Evolutionary conservation across 2,797 vertebrate species (phyloP).

Genomic region (Apogon talboti): DNA sequence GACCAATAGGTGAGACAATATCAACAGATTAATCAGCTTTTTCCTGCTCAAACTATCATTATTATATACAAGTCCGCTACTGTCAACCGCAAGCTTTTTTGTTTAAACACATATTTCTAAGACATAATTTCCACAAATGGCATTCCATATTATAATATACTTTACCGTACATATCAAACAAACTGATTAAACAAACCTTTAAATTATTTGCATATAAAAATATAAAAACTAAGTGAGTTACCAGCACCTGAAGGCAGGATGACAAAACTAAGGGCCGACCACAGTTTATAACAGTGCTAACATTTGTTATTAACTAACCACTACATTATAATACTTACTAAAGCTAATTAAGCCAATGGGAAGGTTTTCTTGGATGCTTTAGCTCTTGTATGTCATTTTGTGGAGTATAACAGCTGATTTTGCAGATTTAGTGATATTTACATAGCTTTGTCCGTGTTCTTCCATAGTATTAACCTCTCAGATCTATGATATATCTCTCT

Average conservation of each 20-base stretch:
- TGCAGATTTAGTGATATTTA: conserved; percentile 19
- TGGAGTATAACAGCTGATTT: background rate
- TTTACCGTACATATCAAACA: too few species aligned
- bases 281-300: conserved; percentile 9
- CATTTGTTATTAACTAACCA: conserved; percentile 6
- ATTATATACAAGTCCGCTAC: too few species aligned
- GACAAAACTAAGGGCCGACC: conserved; percentile 11
- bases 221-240: too few species aligned
- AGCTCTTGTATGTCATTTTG: conserved; percentile 3
- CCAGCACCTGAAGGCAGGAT: too few species aligned
- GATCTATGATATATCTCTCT: background rate
- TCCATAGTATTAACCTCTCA: background rate
- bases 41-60: too few species aligned
- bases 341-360: conserved; percentile 2
- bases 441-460: conserved; percentile 15
- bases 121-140: too few species aligned
- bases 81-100: too few species aligned
- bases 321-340: background rate
- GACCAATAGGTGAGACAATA: too few species aligned
- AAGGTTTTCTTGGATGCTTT: background rate
- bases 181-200: background rate
- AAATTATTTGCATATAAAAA: background rate
- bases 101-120: too few species aligned
- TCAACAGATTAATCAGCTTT: too few species aligned
- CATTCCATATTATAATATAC: too few species aligned